These are phyloP conservation scores for Lepisosteus oculatus DNA, from an alignment of 2,113 vertebrate species.

Conservation along the genomic window DNA sequence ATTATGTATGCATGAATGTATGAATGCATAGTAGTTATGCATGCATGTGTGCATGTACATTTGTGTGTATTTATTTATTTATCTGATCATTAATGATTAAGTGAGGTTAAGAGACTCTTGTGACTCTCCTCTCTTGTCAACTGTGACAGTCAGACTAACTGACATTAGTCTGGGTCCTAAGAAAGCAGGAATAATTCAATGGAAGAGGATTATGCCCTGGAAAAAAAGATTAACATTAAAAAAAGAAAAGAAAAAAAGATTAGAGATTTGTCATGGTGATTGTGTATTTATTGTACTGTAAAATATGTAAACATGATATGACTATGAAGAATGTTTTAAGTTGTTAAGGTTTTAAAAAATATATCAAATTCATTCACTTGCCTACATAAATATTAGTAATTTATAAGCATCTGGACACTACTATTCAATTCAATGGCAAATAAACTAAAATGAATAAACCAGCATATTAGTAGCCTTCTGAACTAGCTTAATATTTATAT, in stretches of 20 bases:
- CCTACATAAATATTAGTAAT: too few species aligned
- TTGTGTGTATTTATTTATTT: conserved; percentile 35
- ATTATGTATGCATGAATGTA: background rate
- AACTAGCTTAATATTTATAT: conserved; percentile 11
- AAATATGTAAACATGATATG: background rate
- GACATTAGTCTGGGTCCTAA: too few species aligned
- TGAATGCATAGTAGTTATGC: background rate
- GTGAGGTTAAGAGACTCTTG: conserved; percentile 29
- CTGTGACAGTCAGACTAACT: too few species aligned
- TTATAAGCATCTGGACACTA: too few species aligned
- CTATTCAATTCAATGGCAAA: background rate
- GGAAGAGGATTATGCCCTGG: too few species aligned
- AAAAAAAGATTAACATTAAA: too few species aligned
- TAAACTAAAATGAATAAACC: background rate
- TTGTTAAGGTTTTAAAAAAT: background rate
- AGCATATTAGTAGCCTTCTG: conserved; percentile 3
- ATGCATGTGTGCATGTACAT: conserved; percentile 33
- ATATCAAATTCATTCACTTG: background rate
- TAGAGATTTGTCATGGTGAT: background rate
- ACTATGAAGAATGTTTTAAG: background rate
- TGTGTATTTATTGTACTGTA: conserved; percentile 1
- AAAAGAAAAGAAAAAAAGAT: too few species aligned
- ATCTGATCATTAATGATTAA: conserved; percentile 27
- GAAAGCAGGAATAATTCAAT: too few species aligned
- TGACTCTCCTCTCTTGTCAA: conserved; percentile 7